Evolutionary conservation across 2,888 invertebrate genomes (phyloP).

Genomic region (Ariolimax columbianus): DNA sequence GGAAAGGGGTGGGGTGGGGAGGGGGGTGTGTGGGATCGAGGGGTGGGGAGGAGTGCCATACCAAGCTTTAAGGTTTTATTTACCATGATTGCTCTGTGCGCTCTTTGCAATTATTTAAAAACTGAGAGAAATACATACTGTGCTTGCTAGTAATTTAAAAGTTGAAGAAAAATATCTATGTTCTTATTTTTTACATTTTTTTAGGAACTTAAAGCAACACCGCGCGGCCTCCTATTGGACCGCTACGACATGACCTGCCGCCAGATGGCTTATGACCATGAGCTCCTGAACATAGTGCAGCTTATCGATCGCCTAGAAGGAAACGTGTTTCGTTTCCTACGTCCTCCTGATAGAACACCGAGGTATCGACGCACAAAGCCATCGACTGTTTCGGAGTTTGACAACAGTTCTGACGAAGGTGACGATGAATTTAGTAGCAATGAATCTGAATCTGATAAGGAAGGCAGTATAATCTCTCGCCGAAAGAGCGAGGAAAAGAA

Average conservation of each 20-base stretch:
- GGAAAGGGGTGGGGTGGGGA: no score
- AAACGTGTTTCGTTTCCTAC: constrained; percentile 66
- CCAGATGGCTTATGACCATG: constrained; percentile 75
- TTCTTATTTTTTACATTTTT: not conserved
- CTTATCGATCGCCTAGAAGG: constrained; percentile 73
- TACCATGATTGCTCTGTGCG: no score
- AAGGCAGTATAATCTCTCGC: not conserved
- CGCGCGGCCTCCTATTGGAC: constrained; percentile 53
- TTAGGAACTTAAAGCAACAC: constrained; percentile 40
- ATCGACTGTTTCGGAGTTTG: constrained; percentile 50
- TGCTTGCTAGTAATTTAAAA: no score
- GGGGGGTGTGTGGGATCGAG: no score
- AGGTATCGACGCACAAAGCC: constrained; percentile 61
- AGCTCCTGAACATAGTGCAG: constrained; percentile 70
- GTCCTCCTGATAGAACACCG: constrained; percentile 60
- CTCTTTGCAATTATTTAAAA: no score
- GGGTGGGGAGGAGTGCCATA: no score
- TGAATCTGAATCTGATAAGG: not conserved
- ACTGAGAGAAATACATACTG: no score
- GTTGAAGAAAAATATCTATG: not conserved
- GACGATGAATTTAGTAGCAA: not conserved
- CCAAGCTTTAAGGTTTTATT: no score
- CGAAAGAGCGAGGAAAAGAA: constrained; percentile 1
- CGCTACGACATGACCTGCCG: constrained; percentile 68
- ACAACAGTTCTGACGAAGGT: not conserved